Conservation (phyloP, 1,140 invertebrate species). For the Leptopilina clavipes region DNA sequence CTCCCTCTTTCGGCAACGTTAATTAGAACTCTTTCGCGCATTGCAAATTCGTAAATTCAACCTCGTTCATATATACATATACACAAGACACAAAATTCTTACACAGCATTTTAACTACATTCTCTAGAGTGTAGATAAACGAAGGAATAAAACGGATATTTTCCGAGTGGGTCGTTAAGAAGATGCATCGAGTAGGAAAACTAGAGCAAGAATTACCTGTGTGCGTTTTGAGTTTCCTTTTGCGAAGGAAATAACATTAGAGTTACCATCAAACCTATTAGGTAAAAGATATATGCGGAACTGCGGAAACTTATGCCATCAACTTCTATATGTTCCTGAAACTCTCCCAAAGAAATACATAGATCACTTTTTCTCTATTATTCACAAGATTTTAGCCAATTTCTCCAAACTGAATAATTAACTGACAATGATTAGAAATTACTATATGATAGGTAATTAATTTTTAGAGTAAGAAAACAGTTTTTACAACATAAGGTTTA, state of each 20-base stretch:
- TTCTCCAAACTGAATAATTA: too few species aligned
- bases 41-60: slow-evolving; percentile 49
- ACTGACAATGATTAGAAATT: too few species aligned
- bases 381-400: too few species aligned
- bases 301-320: too few species aligned
- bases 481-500: too few species aligned
- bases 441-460: too few species aligned
- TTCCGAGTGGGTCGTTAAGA: slow-evolving; percentile 14
- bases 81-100: slow-evolving; percentile 37
- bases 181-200: slow-evolving; percentile 25
- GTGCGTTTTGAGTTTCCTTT: slow-evolving; percentile 18
- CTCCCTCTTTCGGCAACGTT: slow-evolving; percentile 46
- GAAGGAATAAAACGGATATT: slow-evolving; percentile 16
- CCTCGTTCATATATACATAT: neutral
- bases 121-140: slow-evolving; percentile 19
- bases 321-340: too few species aligned
- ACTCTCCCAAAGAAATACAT: too few species aligned
- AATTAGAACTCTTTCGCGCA: slow-evolving; percentile 46
- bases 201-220: slow-evolving; percentile 16
- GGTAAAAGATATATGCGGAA: neutral
- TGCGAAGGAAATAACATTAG: neutral
- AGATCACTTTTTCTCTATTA: too few species aligned
- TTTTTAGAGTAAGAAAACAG: too few species aligned
- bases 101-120: slow-evolving; percentile 10
- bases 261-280: slow-evolving; percentile 1